These are phyloP conservation scores for Coregonus clupeaformis DNA, from an alignment of 2,113 vertebrate species.

Conservation along the genomic window DNA sequence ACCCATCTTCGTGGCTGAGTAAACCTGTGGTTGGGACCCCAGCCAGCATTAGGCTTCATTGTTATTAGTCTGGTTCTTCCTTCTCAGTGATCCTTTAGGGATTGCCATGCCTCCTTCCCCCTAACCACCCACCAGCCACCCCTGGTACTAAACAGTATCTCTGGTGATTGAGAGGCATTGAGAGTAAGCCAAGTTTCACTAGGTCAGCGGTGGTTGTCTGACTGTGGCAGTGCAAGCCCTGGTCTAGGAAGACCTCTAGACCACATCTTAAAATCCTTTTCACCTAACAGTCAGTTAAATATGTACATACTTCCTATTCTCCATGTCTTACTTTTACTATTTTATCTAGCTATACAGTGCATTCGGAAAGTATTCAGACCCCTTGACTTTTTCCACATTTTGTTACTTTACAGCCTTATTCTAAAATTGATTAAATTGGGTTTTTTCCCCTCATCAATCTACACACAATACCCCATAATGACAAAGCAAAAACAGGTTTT, in stretches of 20 bases:
- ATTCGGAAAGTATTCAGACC: too few species aligned
- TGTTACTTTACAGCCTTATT: too few species aligned
- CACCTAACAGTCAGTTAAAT: not conserved
- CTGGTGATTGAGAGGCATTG: slow-evolving; percentile 27
- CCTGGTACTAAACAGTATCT: slow-evolving; percentile 29
- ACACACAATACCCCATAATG: too few species aligned
- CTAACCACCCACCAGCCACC: slow-evolving; percentile 5
- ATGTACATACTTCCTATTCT: not conserved
- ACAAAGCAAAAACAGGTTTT: too few species aligned
- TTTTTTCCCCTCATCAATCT: too few species aligned
- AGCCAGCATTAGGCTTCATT: slow-evolving; percentile 57
- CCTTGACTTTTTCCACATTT: too few species aligned
- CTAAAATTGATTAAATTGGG: too few species aligned
- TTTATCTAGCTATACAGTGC: not conserved
- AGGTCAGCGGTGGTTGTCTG: slow-evolving; percentile 8
- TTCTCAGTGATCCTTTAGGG: slow-evolving; percentile 52
- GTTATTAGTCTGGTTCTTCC: slow-evolving; percentile 62
- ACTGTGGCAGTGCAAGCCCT: not conserved
- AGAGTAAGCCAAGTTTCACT: slow-evolving; percentile 39
- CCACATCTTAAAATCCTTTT: not conserved
- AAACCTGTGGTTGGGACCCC: slow-evolving; percentile 58
- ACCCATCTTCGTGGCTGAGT: slow-evolving; percentile 53
- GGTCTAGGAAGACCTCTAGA: not conserved
- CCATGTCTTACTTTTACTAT: too few species aligned
- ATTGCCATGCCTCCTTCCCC: slow-evolving; percentile 40